A percentile compares a stretch with the other conserved stretches of the same genome.
Evolutionary conservation across 1,140 invertebrate species (phyloP).

Genomic region (Sinella curviseta): DNA sequence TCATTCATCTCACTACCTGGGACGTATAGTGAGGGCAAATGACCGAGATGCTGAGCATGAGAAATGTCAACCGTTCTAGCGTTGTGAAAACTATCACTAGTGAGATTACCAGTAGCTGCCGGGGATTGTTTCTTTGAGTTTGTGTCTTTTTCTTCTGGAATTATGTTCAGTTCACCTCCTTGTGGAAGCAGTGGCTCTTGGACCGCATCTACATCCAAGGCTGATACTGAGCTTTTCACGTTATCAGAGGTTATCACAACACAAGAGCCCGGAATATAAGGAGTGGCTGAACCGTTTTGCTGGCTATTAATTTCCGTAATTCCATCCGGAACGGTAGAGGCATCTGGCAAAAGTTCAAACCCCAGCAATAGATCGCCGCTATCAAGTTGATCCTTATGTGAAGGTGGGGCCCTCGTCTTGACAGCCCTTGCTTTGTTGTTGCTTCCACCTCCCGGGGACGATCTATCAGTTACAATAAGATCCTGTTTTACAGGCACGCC

Average conservation of each 20-base stretch:
- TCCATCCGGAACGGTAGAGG: background rate
- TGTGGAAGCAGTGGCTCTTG: background rate
- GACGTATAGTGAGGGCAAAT: too few relatives aligned
- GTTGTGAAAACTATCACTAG: background rate
- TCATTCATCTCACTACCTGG: too few relatives aligned
- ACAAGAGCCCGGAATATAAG: background rate
- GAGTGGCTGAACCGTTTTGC: background rate
- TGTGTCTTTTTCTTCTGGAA: constrained; percentile 22
- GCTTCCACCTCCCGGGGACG: background rate
- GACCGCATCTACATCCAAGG: background rate
- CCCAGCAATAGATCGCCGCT: background rate
- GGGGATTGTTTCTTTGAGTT: background rate
- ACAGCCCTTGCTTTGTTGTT: background rate
- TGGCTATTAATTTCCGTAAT: background rate
- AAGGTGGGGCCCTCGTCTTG: background rate
- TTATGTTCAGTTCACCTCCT: background rate
- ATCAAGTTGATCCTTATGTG: background rate
- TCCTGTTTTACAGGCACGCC: background rate
- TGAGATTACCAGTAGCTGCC: background rate
- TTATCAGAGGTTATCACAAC: background rate
- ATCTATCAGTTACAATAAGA: background rate
- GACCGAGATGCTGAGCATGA: background rate
- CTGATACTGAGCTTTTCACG: background rate
- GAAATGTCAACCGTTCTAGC: background rate
- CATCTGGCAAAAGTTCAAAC: background rate